phyloP scores from a whole-genome alignment of 2,888 invertebrate genomes.

The Digitonthophagus gazella region DNA sequence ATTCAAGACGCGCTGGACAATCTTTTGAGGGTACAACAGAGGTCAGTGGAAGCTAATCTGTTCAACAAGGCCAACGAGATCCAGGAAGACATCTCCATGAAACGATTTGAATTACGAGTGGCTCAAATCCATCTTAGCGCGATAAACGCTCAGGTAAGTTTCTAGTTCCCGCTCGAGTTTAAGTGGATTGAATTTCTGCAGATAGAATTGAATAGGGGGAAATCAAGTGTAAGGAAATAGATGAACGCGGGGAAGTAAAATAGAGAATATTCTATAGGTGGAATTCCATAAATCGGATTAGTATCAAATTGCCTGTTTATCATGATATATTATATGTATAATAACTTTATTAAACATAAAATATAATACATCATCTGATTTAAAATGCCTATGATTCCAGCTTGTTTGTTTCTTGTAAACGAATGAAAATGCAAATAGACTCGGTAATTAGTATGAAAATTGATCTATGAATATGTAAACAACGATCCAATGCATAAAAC shows the following conservation, averaged over 20 bases:
- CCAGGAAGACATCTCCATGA: constrained; percentile 92
- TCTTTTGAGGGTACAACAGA: constrained; percentile 74
- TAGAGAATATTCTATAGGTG: no score
- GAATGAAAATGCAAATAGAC: background rate
- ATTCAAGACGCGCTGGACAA: constrained; percentile 83
- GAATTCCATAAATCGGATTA: background rate
- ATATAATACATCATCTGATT: background rate
- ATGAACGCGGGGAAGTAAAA: background rate
- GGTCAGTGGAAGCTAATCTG: constrained; percentile 75
- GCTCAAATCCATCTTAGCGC: constrained; percentile 89
- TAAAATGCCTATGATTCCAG: background rate
- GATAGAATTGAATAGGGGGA: background rate
- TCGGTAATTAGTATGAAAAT: background rate
- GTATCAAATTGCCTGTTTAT: no score
- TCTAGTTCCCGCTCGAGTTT: background rate
- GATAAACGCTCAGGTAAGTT: constrained; percentile 82
- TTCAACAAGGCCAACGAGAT: constrained; percentile 94
- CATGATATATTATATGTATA: no score
- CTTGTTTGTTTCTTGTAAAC: background rate
- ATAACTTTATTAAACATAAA: no score
- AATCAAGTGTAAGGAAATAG: background rate
- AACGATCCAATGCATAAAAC: background rate
- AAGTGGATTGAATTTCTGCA: background rate
- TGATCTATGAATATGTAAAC: background rate
- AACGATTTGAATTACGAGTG: constrained; percentile 88